Evolutionary conservation across 2,113 vertebrate genomes (phyloP).

Genomic region (Atlantisia rogersi): DNA sequence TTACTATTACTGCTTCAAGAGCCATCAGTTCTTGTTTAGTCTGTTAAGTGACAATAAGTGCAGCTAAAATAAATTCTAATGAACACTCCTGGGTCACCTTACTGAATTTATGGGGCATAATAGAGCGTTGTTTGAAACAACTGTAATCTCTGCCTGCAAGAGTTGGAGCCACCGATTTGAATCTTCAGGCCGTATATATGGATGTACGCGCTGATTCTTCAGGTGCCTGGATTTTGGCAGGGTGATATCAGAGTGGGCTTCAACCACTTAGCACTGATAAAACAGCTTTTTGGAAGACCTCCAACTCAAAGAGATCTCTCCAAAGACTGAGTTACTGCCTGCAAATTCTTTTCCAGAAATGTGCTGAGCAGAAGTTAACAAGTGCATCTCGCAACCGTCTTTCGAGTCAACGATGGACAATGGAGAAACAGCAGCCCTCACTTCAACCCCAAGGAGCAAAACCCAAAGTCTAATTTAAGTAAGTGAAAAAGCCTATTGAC

Average conservation of each 20-base stretch:
- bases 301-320: not conserved
- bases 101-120: constrained; percentile 54
- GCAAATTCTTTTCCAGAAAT: not conserved
- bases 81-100: constrained; percentile 70
- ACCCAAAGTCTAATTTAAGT: not conserved
- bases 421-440: not conserved
- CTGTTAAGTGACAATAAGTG: constrained; percentile 69
- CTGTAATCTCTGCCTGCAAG: not conserved
- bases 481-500: not conserved
- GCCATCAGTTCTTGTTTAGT: constrained; percentile 68
- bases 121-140: not conserved
- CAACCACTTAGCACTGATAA: not conserved
- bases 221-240: not conserved
- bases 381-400: rapidly evolving
- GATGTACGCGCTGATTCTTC: rapidly evolving
- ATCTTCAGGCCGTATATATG: not conserved
- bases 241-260: not conserved
- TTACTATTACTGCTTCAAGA: constrained; percentile 55
- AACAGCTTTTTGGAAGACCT: not conserved
- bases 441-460: rapidly evolving
- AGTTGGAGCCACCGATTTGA: not conserved
- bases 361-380: not conserved
- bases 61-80: constrained; percentile 65
- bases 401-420: not conserved
- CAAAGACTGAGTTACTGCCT: not conserved